Base-by-base conservation (phyloP, 2,888 invertebrate species). In the Tetragnatha montana region DNA sequence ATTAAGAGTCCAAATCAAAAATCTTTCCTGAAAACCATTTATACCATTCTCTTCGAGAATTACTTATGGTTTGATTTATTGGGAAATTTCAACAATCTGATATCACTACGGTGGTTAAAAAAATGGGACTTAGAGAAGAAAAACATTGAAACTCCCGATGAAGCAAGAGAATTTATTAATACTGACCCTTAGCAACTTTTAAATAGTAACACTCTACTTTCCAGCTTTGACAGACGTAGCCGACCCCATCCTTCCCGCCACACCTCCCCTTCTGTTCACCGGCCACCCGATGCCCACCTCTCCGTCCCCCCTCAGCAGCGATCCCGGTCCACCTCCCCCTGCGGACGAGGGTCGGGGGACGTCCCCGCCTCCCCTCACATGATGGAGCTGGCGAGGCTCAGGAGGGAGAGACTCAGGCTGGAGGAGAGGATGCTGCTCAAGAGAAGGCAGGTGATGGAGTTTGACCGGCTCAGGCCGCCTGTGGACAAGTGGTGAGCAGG, bases 381-480 rank as follows among this genome's bases (percentile, higher is more conserved):
- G 70, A 1, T 81, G 21, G 85, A 87, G 17, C 47, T 90, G 35
- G 78, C 82, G n/a, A 71, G 86, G 8, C 51, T 90, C 1, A 69
- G 76, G n/a, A 79, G 22, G 21, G 86, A 90, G 21, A 74, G 74
- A 17, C 21, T 90, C n/a, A 82, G 81, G 60, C 76, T 90, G 10
- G 79, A 90, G 35, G 89, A 90, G 70, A 78, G 68, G 19, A 50
- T 87, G 82, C 60, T 90, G 21, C 50, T 90, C 21, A 86, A 82
- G 7, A 47, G 78, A 14, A 82, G 86, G 49, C 81, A 75, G 22
- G 22, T 79, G 1, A 7, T 79, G 71, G 89, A 90, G 79, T 7
- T 79, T 3, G 87, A 90, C 21, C 78, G 89, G n/a, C 60, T 90
- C n/a, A 79, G 82, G 21, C 81, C 89, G n/a, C 89, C 89, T 14